Evolutionary conservation across 2,888 invertebrate genomes (phyloP).

Genomic region (Mayetiola destructor): DNA sequence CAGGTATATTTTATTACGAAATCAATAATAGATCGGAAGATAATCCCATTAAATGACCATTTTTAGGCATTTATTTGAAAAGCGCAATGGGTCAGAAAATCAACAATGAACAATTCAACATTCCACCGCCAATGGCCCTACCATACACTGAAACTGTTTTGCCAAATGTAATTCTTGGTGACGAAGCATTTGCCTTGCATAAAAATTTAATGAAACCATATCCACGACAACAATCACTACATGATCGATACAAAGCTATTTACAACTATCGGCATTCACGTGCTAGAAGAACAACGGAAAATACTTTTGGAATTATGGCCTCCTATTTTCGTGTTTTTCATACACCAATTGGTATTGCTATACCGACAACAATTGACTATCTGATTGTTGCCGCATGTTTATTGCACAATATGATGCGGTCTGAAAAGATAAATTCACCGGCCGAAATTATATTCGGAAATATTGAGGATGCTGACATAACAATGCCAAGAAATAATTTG

Average conservation of each 20-base stretch:
- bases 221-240: background rate
- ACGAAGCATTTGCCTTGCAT: background rate
- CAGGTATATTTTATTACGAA: background rate
- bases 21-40: background rate
- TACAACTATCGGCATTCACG: background rate
- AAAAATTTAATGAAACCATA: background rate
- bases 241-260: background rate
- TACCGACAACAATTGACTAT: background rate
- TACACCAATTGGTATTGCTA: background rate
- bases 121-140: background rate
- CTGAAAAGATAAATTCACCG: background rate
- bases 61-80: background rate
- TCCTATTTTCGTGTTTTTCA: background rate
- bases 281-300: background rate
- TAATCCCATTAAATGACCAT: background rate
- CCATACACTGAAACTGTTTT: background rate
- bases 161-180: background rate
- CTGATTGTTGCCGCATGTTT: background rate
- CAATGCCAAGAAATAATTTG: background rate
- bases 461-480: background rate
- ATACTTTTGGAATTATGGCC: background rate
- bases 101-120: background rate
- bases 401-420: background rate
- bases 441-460: background rate
- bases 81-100: background rate